phyloP scores from a whole-genome alignment of 2,797 vertebrate species.

The Todus mexicanus region DNA sequence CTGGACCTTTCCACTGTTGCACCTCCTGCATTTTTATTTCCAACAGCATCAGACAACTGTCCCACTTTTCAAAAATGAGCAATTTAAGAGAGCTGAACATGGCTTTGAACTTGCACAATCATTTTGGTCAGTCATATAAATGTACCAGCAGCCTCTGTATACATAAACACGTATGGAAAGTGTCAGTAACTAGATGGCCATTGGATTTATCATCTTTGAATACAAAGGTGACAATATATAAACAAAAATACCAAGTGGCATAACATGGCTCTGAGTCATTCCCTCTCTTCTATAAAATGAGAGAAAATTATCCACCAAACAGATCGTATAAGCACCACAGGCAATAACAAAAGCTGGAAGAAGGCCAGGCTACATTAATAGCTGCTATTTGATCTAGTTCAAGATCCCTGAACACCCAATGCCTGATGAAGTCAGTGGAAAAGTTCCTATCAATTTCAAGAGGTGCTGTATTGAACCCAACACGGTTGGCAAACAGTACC shows the following conservation, averaged over 20 bases:
- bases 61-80: not conserved
- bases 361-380: not conserved
- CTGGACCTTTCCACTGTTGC: not conserved
- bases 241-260: not conserved
- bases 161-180: not conserved
- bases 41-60: not conserved
- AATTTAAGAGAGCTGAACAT: not conserved
- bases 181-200: not conserved
- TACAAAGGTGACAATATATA: conserved; percentile 11
- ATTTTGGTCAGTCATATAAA: not conserved
- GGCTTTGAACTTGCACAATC: not conserved
- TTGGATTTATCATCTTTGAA: not conserved
- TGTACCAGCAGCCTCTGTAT: not conserved
- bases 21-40: not conserved
- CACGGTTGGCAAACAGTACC: not conserved
- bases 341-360: conserved; percentile 39
- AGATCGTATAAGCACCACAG: conserved; percentile 43
- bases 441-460: not conserved
- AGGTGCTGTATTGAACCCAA: not conserved
- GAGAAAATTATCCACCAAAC: conserved; percentile 38
- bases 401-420: not conserved
- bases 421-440: not conserved
- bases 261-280: conserved; percentile 39
- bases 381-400: conserved; percentile 8
- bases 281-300: not conserved